Evolutionary conservation across 2,888 invertebrate genomes (phyloP).

Genomic region (Erebia ligea): DNA sequence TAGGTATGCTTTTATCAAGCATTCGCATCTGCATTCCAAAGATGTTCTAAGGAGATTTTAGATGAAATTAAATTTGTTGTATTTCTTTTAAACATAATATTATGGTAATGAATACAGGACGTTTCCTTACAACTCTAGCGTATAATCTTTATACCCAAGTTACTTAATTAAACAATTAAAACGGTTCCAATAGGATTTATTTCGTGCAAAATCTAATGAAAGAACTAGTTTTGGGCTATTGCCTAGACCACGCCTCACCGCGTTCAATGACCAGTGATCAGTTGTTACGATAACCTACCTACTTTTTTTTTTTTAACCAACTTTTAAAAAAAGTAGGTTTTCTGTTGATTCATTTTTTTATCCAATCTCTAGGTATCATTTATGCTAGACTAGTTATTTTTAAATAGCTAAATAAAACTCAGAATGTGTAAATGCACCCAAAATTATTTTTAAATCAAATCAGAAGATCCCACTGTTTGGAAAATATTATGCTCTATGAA

Average conservation of each 20-base stretch:
- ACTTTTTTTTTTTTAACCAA: slow-evolving; percentile 8
- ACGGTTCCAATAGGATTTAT: slow-evolving; percentile 32
- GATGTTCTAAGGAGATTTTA: background rate
- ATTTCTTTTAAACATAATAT: no score
- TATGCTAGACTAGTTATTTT: no score
- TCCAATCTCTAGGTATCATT: no score
- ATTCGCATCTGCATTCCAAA: slow-evolving; percentile 4
- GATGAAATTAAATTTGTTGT: background rate
- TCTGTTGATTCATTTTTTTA: background rate
- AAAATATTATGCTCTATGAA: no score
- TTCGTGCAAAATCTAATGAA: slow-evolving; percentile 29
- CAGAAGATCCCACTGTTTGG: no score
- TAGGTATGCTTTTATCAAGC: background rate
- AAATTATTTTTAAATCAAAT: no score
- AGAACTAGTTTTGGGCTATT: slow-evolving; percentile 34
- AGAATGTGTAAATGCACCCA: no score
- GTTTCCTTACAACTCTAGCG: slow-evolving; percentile 8
- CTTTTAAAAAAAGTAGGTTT: background rate
- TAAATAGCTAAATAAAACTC: no score
- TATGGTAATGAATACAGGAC: background rate
- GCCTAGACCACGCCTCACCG: slow-evolving; percentile 23
- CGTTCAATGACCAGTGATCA: slow-evolving; percentile 32
- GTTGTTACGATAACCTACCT: slow-evolving; percentile 8
- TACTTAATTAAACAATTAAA: slow-evolving; percentile 31
- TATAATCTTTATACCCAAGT: slow-evolving; percentile 18